These are phyloP conservation scores for Tachuris rubrigastra DNA, from an alignment of 2,113 vertebrate genomes.

Conservation along the genomic window DNA sequence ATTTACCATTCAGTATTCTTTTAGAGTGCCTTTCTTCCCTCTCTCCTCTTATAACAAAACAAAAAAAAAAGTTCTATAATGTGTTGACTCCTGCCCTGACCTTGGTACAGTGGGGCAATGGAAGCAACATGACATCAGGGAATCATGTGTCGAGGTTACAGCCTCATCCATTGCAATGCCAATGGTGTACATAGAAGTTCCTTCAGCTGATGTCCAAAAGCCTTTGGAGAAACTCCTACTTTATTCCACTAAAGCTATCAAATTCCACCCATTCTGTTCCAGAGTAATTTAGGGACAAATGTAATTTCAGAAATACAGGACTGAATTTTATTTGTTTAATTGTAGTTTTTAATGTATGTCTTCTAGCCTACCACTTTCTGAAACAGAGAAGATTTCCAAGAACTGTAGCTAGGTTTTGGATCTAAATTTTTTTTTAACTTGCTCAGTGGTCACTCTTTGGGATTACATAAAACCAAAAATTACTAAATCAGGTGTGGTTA, in stretches of 20 bases:
- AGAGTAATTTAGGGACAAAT: not conserved
- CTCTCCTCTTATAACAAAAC: not conserved
- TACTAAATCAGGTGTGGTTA: not conserved
- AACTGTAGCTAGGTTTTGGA: not conserved
- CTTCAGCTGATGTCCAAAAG: not conserved
- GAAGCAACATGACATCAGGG: not conserved
- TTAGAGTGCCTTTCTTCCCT: not conserved
- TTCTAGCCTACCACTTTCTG: not conserved
- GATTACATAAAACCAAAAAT: not conserved
- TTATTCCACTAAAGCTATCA: not conserved
- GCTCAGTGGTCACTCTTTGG: not conserved
- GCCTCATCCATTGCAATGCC: not conserved
- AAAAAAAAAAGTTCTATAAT: too few relatives aligned
- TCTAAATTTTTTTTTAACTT: not conserved
- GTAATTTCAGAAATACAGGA: not conserved
- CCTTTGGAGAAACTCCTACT: not conserved
- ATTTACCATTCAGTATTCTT: not conserved
- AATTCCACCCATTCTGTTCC: not conserved
- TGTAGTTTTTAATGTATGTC: not conserved
- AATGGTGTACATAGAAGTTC: not conserved
- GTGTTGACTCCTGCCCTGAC: not conserved
- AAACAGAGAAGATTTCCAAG: not conserved
- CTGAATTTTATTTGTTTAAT: not conserved
- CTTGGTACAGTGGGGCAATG: not conserved
- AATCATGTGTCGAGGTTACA: too few relatives aligned